A percentile compares a stretch with the other conserved stretches of the same genome.
Conservation (phyloP, 2,888 invertebrate genomes). For the Elgonia sp. region DNA sequence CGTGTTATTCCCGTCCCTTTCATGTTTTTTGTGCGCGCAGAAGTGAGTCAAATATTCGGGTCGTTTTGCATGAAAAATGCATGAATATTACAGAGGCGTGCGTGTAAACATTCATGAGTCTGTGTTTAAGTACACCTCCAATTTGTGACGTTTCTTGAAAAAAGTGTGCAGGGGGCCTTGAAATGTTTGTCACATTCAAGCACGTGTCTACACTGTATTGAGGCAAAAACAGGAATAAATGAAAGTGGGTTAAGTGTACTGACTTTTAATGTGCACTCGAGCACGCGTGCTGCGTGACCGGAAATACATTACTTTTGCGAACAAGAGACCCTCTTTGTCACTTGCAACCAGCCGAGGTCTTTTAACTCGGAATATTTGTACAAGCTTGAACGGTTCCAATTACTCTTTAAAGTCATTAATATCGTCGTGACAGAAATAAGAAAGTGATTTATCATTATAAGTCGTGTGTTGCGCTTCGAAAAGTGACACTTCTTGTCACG, state of each 20-base stretch:
- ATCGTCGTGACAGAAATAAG: slow-evolving; percentile 14
- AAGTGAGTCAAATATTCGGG: slow-evolving; percentile 44
- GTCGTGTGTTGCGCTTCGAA: slow-evolving; percentile 3
- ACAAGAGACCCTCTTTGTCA: slow-evolving; percentile 17
- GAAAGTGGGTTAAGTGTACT: slow-evolving; percentile 57
- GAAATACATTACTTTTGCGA: slow-evolving; percentile 47
- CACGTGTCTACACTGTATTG: slow-evolving; percentile 32
- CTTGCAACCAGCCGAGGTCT: neutral
- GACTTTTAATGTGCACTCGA: slow-evolving; percentile 59
- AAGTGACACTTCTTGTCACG: slow-evolving; percentile 26
- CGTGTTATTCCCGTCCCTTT: slow-evolving; percentile 10
- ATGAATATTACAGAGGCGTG: slow-evolving; percentile 20
- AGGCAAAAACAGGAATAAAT: slow-evolving; percentile 7
- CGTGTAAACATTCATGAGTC: slow-evolving; percentile 39
- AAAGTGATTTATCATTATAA: slow-evolving; percentile 25
- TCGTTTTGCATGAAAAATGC: slow-evolving; percentile 46
- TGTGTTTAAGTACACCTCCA: slow-evolving; percentile 22
- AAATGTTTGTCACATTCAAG: slow-evolving; percentile 59
- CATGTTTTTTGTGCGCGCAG: slow-evolving; percentile 23
- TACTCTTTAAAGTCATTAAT: slow-evolving; percentile 41
- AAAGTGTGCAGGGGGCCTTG: slow-evolving; percentile 29
- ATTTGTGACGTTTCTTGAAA: slow-evolving; percentile 31
- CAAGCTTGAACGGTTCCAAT: slow-evolving; percentile 37
- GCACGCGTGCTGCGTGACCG: slow-evolving; percentile 62
- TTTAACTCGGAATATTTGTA: slow-evolving; percentile 33